Base-by-base conservation (phyloP, 2,888 invertebrate genomes). In the Lasioglossum marginatum region DNA sequence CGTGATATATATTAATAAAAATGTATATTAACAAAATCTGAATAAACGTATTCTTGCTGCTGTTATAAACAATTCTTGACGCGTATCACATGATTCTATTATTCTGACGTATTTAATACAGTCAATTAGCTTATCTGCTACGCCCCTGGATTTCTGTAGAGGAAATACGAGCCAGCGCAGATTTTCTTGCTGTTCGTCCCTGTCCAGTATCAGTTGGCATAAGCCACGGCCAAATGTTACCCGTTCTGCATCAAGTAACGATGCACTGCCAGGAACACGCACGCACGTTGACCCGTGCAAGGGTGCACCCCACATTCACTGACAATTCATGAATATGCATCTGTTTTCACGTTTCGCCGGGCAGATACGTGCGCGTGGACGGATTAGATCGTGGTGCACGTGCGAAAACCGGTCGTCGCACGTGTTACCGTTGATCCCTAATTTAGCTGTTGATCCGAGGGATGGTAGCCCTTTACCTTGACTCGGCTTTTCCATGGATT, bases 301-400 rank as follows among this genome's bases (percentile, higher is more conserved):
- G 74, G 75, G 66, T 82, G 76, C 75, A 80, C 60, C 75, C 72
- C 37, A 71, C 77, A 77, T 80, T 87, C 75, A 79, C 73, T 79
- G 76, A 37, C 78, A 79, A 81, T 89, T 93, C 93, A 93, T 93
- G 93, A 93, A 93, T 93, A 93, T 93, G 91, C 92, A 92, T 88
- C 87, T 89, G 91, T 92, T 93, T 92, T 92, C 89, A 87, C 89
- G 88, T 85, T 82, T 82, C 79, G 60, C 70, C 71, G 82, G 68
- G 78, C 77, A 81, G 79, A 81, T 81, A 71, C 80, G 79, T 34
- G 63, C 72, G 76, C 82, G 76, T 71, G 43, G 77, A 48, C 80
- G 88, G 85, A 85, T 83, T 78, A 88, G 77, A 68, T 34, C 79
- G 27, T 63, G 45, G 75, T 43, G 79, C 85, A 83, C 85, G 88